Evolutionary conservation across 2,888 invertebrate species (phyloP), one percentile per base, ranked within the genome.

Genomic region (Pollenia amentaria): DNA sequence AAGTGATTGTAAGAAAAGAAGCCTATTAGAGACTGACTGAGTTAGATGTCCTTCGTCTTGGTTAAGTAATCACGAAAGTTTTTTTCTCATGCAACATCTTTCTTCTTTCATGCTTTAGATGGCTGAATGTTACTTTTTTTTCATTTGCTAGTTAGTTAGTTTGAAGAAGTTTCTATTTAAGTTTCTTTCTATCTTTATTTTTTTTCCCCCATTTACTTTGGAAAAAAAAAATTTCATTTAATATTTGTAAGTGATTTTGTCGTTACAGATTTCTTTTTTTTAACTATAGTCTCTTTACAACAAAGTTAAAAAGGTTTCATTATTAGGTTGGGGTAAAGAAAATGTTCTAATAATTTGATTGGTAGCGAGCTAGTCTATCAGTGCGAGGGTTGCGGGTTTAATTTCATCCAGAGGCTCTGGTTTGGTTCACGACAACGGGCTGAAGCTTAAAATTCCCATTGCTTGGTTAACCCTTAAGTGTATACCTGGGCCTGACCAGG

Each of bases 51-150:
- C 57, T 44, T 40, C n/a, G 48, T 42, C 6, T 44, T 44, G 64
- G 40, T 12, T 72, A 77, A 83, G 70, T 83, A 83, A 77, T 77
- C 77, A 72, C 64, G 14, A 83, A 83, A 83, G 53, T 77, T 83
- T 65, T 77, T n/a, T 42, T 51, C 38, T 18, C 40, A 40, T 72
- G 69, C 55, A 76, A 38, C 76, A 76, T 70, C 53, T 48, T 48
- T 51, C 40, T 38, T 42, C 40, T 12, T 44, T n/a, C 42, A 16
- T n/a, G 8, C 18, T 51, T 18, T 18, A 51, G 38, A 7, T 16
- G 16, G 18, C 16, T 79, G 78, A 29, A 60, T 44, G 60, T 57
- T 44, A 69, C 18, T 40, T 57, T 44, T 51, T 53, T 53, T 12
- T n/a, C 48, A 67, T 64, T 29, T 46, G 14, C 51, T 62, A 2